phyloP scores from a whole-genome alignment of 2,797 vertebrate species.

The Gymnoscopelus braueri region DNA sequence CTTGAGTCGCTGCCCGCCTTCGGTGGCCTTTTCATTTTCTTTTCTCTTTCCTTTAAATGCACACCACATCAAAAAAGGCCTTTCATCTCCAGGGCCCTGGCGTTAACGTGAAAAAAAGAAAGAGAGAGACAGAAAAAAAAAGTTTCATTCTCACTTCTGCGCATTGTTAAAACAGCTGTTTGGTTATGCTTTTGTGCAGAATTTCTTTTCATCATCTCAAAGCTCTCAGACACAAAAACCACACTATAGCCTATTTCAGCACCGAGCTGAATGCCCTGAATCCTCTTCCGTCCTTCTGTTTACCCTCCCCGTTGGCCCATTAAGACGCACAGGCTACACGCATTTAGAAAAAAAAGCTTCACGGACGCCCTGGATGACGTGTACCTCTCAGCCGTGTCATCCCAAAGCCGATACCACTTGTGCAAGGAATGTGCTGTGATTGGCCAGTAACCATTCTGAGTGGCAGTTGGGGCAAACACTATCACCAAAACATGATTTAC shows the following conservation, averaged over 20 bases:
- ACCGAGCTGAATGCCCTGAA: conserved; percentile 14
- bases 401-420: too few relatives aligned
- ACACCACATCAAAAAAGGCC: conserved; percentile 49
- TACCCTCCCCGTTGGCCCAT: neutral
- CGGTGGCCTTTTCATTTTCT: conserved; percentile 28
- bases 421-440: too few relatives aligned
- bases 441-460: too few relatives aligned
- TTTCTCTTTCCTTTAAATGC: conserved; percentile 37
- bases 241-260: conserved; percentile 25
- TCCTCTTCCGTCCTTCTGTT: conserved; percentile 30
- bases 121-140: conserved; percentile 1
- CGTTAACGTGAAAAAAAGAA: conserved; percentile 36
- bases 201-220: conserved; percentile 37
- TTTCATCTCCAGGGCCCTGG: conserved; percentile 54
- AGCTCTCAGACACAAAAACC: conserved; percentile 43
- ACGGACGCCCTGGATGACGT: conserved; percentile 2
- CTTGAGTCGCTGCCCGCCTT: conserved; percentile 33
- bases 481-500: too few relatives aligned
- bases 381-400: neutral
- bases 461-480: too few relatives aligned
- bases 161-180: conserved; percentile 62
- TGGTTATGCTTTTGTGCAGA: conserved; percentile 38
- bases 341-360: conserved; percentile 26
- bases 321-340: conserved; percentile 1
- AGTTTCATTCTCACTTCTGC: conserved; percentile 49